Evolutionary conservation across 2,888 invertebrate genomes (phyloP), one percentile per base, ranked within the genome.

Genomic region (Arctia plantaginis): DNA sequence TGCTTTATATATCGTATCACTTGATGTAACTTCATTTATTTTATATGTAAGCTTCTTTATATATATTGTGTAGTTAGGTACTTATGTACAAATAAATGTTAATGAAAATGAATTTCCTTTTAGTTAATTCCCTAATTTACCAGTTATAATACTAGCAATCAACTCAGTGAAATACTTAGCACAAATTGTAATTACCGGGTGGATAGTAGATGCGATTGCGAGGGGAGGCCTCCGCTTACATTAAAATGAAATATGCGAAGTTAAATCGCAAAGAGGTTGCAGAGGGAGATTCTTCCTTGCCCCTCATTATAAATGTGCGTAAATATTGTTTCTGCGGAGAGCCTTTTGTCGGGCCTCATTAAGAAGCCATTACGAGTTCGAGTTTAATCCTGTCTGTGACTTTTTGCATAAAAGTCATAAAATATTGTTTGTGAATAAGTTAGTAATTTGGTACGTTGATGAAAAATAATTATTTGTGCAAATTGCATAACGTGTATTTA

Each of bases 11-110:
- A 83, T 81, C 44, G 66, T 70, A 55, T 80, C 74, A 76, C 81
- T 85, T 79, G 82, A 82, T 88, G 81, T 87, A 86, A 86, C 78
- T 87, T 81, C 82, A 78, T 85, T 89, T 88, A 86, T 71, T 88
- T 88, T 89, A 85, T 86, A 90, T 67, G 64, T 90, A 91, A 84
- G 92, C 92, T 92, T 92, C 88, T 86, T 86, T 88, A 89, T 87
- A 80, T 75, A 79, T 30, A 70, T 74, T 83, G 76, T 83, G 82
- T 91, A 93, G 91, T 86, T 90, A 91, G 90, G 87, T 91, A 93
- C 88, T 82, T 89, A 87, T 92, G 92, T 93, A 93, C 89, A 90
- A 93, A 93, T 93, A 93, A 93, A 93, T 92, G 91, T 93, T 92
- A 90, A 90, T 88, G 78, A 86, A 90, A 91, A 87, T 62, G 23